A percentile compares a stretch with the other conserved stretches of the same genome.
These are phyloP conservation scores for Xylocampa areola DNA, from an alignment of 2,888 invertebrate species.

Conservation along the genomic window DNA sequence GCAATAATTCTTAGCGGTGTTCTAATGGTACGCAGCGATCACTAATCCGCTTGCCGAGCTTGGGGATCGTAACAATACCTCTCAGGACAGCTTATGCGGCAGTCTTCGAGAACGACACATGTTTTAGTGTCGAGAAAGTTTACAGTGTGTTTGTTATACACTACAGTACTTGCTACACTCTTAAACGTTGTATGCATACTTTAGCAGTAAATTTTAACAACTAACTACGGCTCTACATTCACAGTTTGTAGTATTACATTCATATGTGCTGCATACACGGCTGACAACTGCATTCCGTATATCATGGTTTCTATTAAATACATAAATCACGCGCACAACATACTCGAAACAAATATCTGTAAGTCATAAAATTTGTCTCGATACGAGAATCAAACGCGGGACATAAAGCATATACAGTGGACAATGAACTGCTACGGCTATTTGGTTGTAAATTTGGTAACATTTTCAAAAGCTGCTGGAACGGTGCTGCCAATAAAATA, in stretches of 20 bases:
- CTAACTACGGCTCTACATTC: no score
- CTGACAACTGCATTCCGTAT: conserved; percentile 6
- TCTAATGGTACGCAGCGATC: conserved; percentile 2
- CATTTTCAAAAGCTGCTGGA: conserved; percentile 24
- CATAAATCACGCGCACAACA: conserved; percentile 41
- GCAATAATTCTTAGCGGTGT: conserved; percentile 31
- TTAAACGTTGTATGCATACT: neutral
- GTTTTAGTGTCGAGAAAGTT: conserved; percentile 5
- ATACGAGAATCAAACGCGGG: conserved; percentile 22
- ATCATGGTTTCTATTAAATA: conserved; percentile 26
- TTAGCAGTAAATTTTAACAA: neutral
- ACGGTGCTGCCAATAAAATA: no score
- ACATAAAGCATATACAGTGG: neutral
- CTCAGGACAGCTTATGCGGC: conserved; percentile 4
- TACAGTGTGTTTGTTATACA: neutral
- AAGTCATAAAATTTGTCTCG: conserved; percentile 36
- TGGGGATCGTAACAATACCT: conserved; percentile 9
- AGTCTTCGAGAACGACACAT: conserved; percentile 4
- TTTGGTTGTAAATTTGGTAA: conserved; percentile 9
- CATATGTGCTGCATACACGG: neutral
- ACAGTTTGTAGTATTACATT: no score
- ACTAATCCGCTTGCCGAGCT: conserved; percentile 11
- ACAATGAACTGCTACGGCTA: conserved; percentile 18
- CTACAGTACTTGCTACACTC: neutral
- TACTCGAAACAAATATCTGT: conserved; percentile 41